These are phyloP conservation scores for Thunnus thynnus DNA, from an alignment of 2,113 vertebrate species.

Conservation along the genomic window DNA sequence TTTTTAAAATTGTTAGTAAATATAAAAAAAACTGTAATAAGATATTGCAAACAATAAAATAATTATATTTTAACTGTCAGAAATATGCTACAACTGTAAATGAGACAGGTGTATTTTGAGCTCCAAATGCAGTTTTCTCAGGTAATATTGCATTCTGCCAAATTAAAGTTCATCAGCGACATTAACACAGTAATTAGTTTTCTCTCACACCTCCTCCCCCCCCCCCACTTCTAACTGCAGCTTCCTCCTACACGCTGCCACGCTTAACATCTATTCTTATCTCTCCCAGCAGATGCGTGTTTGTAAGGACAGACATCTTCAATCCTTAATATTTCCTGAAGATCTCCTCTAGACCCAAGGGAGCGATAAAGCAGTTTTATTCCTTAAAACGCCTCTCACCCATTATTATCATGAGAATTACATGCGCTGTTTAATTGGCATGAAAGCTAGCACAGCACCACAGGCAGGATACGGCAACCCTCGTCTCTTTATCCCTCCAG, in stretches of 20 bases:
- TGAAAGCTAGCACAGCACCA: constrained; percentile 48
- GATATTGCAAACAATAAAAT: neutral
- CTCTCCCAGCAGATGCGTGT: constrained; percentile 59
- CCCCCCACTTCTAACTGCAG: neutral
- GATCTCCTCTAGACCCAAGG: constrained; percentile 33
- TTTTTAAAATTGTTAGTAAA: no score
- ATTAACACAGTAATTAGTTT: constrained; percentile 7
- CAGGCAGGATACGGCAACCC: constrained; percentile 38
- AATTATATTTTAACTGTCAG: neutral
- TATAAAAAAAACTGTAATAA: neutral
- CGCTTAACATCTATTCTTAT: constrained; percentile 56
- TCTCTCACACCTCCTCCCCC: neutral
- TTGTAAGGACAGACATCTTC: constrained; percentile 24
- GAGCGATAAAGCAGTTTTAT: constrained; percentile 45
- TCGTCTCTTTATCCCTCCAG: constrained; percentile 29
- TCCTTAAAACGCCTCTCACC: constrained; percentile 41
- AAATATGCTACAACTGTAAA: neutral
- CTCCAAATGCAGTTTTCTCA: neutral
- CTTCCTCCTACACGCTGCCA: constrained; percentile 8
- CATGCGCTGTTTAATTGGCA: constrained; percentile 56
- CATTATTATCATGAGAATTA: constrained; percentile 48
- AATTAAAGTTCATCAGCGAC: constrained; percentile 16
- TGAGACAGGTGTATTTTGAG: neutral
- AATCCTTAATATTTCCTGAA: constrained; percentile 41
- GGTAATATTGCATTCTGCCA: neutral